Conservation (phyloP, 2,888 invertebrate genomes). For the Gisinianus flammeolus region DNA sequence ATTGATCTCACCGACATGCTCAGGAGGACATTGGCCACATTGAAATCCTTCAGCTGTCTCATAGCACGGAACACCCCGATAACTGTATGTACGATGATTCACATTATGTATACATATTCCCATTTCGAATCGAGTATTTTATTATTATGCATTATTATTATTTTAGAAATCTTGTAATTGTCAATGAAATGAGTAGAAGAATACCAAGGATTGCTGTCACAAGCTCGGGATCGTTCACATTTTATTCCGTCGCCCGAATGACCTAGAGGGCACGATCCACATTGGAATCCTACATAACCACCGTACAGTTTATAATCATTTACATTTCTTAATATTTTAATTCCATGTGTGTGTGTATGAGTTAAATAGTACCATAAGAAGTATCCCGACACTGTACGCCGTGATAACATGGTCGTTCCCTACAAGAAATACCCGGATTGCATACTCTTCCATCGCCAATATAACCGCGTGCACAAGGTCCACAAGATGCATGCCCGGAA, state of each 20-base stretch:
- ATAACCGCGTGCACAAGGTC: constrained; percentile 59
- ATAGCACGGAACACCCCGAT: constrained; percentile 24
- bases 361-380: too few species aligned
- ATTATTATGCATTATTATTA: constrained; percentile 44
- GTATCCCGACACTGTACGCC: constrained; percentile 39
- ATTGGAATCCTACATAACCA: too few species aligned
- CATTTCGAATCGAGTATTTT: too few species aligned
- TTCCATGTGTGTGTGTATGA: too few species aligned
- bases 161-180: constrained; percentile 48
- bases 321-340: too few species aligned
- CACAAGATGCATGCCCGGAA: constrained; percentile 29
- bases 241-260: constrained; percentile 19
- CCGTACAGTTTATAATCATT: too few species aligned
- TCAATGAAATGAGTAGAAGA: not conserved
- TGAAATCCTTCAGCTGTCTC: constrained; percentile 25
- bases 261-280: constrained; percentile 25
- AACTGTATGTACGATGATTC: too few species aligned
- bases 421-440: constrained; percentile 41
- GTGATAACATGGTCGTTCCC: constrained; percentile 58
- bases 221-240: constrained; percentile 14
- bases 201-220: constrained; percentile 31
- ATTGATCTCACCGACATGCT: not conserved
- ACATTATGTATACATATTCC: too few species aligned
- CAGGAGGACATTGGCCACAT: constrained; percentile 14
- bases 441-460: constrained; percentile 61